These are phyloP conservation scores for Venusia cambrica DNA, from an alignment of 2,888 invertebrate genomes.

Conservation along the genomic window DNA sequence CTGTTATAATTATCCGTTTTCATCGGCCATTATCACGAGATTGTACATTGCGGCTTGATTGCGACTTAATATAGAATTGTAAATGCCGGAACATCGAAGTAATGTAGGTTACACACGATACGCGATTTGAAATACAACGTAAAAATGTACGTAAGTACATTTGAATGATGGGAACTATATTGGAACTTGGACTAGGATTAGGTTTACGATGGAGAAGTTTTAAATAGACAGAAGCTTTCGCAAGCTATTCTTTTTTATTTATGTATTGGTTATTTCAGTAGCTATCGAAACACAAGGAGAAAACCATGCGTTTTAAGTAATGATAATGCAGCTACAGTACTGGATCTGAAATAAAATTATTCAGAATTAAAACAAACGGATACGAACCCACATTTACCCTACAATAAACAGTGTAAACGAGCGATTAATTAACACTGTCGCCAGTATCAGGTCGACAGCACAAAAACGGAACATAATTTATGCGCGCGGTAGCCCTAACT, in stretches of 20 bases:
- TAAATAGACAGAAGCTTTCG: too few species aligned
- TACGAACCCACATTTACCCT: constrained; percentile 25
- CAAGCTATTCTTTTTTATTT: too few species aligned
- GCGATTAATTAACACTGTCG: constrained; percentile 70
- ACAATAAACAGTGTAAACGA: constrained; percentile 39
- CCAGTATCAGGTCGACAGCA: constrained; percentile 65
- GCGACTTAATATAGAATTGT: constrained; percentile 11
- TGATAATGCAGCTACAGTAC: not conserved
- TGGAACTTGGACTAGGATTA: too few species aligned
- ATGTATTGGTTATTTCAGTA: too few species aligned
- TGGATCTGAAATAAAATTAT: not conserved
- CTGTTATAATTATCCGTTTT: constrained; percentile 17
- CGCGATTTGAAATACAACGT: constrained; percentile 5
- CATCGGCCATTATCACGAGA: constrained; percentile 16
- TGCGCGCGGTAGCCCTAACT: constrained; percentile 64
- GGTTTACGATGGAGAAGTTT: too few species aligned
- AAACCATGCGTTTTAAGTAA: too few species aligned
- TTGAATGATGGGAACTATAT: too few species aligned
- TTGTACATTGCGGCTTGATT: constrained; percentile 12
- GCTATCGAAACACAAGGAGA: too few species aligned
- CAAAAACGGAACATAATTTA: constrained; percentile 71
- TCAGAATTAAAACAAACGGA: constrained; percentile 20
- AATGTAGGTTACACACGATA: constrained; percentile 12
- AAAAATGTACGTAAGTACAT: constrained; percentile 7
- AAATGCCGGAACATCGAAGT: constrained; percentile 15